phyloP scores from a whole-genome alignment of 2,888 invertebrate genomes.

The Rapana venosa region DNA sequence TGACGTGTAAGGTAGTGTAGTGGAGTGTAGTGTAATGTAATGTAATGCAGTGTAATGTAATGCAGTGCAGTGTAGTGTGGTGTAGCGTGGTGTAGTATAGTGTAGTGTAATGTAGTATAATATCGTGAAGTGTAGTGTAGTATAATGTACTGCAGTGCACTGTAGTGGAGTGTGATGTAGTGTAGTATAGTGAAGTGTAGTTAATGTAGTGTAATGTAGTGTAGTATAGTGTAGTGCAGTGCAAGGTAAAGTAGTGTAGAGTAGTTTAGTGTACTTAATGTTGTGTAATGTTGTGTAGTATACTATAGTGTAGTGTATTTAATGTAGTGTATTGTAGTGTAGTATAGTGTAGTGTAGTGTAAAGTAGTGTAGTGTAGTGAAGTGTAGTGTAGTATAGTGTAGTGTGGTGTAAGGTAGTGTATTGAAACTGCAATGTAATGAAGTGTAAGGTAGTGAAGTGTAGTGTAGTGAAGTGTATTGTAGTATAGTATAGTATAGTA shows the following conservation, averaged over 20 bases:
- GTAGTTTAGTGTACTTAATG: background rate
- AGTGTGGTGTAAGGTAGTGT: no score
- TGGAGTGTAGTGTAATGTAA: background rate
- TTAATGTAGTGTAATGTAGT: background rate
- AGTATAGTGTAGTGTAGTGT: no score
- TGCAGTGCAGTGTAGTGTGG: background rate
- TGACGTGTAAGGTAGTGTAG: background rate
- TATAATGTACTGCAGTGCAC: background rate
- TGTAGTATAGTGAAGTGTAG: background rate
- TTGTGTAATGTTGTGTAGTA: no score
- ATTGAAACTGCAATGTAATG: no score
- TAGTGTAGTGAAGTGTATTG: no score
- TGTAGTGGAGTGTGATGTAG: background rate
- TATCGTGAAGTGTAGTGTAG: background rate
- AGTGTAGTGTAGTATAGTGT: no score
- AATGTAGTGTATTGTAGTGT: no score
- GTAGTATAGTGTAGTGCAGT: background rate
- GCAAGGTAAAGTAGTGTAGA: background rate
- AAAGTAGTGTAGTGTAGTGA: no score
- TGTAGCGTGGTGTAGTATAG: background rate
- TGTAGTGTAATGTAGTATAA: background rate
- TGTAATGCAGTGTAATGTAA: background rate
- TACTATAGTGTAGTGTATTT: no score
- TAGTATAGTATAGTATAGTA: no score
- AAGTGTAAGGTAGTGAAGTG: no score